Percentiles rank a stretch among this genome's conserved stretches.
These are phyloP conservation scores for Zhengitettix transpicula DNA, from an alignment of 2,888 invertebrate species.

Conservation along the genomic window DNA sequence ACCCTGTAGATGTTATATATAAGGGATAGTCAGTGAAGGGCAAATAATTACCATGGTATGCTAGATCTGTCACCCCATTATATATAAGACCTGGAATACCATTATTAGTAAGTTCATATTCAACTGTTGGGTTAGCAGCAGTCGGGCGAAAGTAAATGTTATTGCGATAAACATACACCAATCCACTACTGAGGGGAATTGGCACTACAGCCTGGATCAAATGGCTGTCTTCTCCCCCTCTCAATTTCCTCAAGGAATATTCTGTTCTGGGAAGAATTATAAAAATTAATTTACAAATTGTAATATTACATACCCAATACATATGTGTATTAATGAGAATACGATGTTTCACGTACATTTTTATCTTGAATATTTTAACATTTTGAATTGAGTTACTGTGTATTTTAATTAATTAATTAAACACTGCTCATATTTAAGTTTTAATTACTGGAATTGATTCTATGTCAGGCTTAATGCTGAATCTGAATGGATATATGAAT, in stretches of 20 bases:
- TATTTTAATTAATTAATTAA: too few relatives aligned
- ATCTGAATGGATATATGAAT: too few relatives aligned
- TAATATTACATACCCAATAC: background rate
- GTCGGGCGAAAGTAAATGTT: conserved; percentile 56
- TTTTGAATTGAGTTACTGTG: too few relatives aligned
- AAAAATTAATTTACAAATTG: background rate
- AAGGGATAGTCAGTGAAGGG: too few relatives aligned
- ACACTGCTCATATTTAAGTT: too few relatives aligned
- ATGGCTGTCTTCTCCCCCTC: conserved; percentile 24
- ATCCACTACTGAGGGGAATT: conserved; percentile 52
- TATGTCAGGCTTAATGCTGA: too few relatives aligned
- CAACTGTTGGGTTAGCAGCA: conserved; percentile 28
- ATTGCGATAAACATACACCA: conserved; percentile 54
- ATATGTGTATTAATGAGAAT: too few relatives aligned
- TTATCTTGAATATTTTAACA: too few relatives aligned
- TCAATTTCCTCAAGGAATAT: conserved; percentile 25
- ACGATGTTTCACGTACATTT: too few relatives aligned
- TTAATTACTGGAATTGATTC: too few relatives aligned
- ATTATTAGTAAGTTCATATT: conserved; percentile 36
- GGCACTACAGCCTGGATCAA: conserved; percentile 54
- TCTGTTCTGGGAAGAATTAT: background rate
- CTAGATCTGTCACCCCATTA: conserved; percentile 87
- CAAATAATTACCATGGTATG: conserved; percentile 60
- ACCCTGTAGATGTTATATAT: too few relatives aligned
- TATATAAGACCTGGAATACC: conserved; percentile 45